These are phyloP conservation scores for Lichenostomus cassidix DNA, from an alignment of 2,113 vertebrate species.

Conservation along the genomic window DNA sequence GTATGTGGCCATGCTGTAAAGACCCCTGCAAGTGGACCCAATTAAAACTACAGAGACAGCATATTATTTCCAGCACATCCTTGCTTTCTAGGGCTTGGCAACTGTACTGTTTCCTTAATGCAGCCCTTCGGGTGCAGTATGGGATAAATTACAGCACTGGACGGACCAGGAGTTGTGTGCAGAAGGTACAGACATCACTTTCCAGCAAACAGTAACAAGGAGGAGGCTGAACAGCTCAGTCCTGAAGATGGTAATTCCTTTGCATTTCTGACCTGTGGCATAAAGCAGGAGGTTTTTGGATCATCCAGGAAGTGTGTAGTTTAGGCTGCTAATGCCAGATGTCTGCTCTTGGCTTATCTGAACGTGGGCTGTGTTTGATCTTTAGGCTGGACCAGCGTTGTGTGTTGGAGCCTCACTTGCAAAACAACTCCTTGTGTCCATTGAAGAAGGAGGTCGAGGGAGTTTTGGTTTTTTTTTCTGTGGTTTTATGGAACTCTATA, in stretches of 20 bases:
- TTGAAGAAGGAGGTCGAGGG: background rate
- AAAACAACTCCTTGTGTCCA: background rate
- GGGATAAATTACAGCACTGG: background rate
- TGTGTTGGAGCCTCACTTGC: background rate
- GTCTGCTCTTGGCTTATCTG: conserved; percentile 14
- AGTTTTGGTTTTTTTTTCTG: conserved; percentile 12
- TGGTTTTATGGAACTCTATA: conserved; percentile 31
- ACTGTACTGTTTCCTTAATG: background rate
- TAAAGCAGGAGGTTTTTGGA: background rate
- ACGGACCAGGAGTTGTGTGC: background rate
- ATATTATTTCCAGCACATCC: background rate
- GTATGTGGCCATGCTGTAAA: background rate
- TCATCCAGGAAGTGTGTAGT: background rate
- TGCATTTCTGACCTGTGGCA: background rate
- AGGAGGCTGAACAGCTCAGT: background rate
- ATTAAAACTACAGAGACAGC: background rate
- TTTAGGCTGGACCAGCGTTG: background rate
- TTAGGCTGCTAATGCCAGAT: background rate
- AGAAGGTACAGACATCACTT: background rate
- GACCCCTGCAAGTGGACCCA: background rate
- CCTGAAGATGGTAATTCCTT: background rate
- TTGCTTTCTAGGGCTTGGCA: background rate
- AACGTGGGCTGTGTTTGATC: background rate
- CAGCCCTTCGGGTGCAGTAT: background rate
- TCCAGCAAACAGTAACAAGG: background rate